Conservation (phyloP, 2,888 invertebrate species). For the Gerris lacustris region DNA sequence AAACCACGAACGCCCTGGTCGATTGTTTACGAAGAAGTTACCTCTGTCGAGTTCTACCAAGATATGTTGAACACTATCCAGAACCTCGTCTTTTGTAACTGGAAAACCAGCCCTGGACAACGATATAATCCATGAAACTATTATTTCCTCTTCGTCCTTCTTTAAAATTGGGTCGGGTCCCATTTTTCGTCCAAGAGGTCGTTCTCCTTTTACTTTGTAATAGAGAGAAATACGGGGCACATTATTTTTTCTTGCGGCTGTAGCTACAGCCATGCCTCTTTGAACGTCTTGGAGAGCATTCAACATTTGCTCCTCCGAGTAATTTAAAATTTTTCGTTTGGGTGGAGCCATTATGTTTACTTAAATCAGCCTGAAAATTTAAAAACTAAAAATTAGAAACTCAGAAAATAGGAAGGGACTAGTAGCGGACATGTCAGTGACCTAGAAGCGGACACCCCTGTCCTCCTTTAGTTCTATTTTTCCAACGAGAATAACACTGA, state of each 20-base stretch:
- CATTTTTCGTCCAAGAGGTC: conserved; percentile 11
- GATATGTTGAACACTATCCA: conserved; percentile 26
- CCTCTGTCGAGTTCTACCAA: neutral
- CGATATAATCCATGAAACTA: conserved; percentile 28
- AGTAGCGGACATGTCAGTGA: too few relatives aligned
- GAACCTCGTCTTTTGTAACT: conserved; percentile 24
- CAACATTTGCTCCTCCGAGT: neutral
- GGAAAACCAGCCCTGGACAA: conserved; percentile 25
- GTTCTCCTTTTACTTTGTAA: conserved; percentile 12
- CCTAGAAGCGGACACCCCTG: neutral
- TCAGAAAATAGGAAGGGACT: too few relatives aligned
- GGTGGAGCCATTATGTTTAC: too few relatives aligned
- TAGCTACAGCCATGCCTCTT: conserved; percentile 7
- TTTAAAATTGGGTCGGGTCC: conserved; percentile 8
- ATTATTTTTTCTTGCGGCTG: conserved; percentile 3
- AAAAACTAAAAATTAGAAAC: too few relatives aligned
- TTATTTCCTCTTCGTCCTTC: conserved; percentile 22
- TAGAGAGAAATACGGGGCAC: conserved; percentile 10
- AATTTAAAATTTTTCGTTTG: too few relatives aligned
- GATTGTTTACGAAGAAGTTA: conserved; percentile 24
- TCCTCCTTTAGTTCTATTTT: conserved; percentile 7
- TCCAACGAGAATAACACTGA: too few relatives aligned
- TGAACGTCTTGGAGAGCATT: conserved; percentile 10
- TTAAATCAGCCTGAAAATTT: too few relatives aligned
- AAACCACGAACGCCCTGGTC: conserved; percentile 26